A percentile compares a stretch with the other conserved stretches of the same genome.
Evolutionary conservation across 1,140 invertebrate species (phyloP).

Genomic region (Steinernema feltiae): DNA sequence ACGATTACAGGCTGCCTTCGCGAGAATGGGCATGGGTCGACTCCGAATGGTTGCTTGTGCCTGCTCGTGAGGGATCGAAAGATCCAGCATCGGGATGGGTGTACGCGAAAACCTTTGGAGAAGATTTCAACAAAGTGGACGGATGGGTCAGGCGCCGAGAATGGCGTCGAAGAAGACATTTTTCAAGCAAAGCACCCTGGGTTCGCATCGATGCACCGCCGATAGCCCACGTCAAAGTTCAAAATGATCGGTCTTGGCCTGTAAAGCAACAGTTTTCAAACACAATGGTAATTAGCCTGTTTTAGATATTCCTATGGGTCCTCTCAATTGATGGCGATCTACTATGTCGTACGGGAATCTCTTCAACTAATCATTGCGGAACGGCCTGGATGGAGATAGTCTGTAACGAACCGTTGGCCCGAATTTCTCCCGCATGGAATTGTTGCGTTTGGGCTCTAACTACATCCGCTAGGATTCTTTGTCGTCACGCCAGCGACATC

Average conservation of each 20-base stretch:
- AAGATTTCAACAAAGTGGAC: not conserved
- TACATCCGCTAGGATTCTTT: not conserved
- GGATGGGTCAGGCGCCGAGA: not conserved
- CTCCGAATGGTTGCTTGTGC: not conserved
- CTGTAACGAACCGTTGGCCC: not conserved
- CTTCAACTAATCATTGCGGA: not conserved
- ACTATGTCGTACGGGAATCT: not conserved
- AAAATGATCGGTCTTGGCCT: slow-evolving; percentile 7
- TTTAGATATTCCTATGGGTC: not conserved
- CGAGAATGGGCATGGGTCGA: not conserved
- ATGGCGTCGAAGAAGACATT: not conserved
- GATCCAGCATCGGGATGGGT: not conserved
- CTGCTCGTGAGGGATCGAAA: not conserved
- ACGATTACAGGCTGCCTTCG: not conserved
- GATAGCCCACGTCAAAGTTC: not conserved
- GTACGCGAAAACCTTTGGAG: not conserved
- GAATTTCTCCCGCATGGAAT: not conserved
- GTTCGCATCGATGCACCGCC: not conserved
- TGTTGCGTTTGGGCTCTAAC: not conserved
- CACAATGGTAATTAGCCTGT: too few species aligned
- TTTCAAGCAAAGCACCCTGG: slow-evolving; percentile 3
- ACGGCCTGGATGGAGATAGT: slow-evolving; percentile 1
- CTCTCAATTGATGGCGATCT: slow-evolving; percentile 4
- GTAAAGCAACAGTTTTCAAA: not conserved
- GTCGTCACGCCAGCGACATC: not conserved